Evolutionary conservation across 2,888 invertebrate genomes (phyloP).

Genomic region (Nebria brevicollis): DNA sequence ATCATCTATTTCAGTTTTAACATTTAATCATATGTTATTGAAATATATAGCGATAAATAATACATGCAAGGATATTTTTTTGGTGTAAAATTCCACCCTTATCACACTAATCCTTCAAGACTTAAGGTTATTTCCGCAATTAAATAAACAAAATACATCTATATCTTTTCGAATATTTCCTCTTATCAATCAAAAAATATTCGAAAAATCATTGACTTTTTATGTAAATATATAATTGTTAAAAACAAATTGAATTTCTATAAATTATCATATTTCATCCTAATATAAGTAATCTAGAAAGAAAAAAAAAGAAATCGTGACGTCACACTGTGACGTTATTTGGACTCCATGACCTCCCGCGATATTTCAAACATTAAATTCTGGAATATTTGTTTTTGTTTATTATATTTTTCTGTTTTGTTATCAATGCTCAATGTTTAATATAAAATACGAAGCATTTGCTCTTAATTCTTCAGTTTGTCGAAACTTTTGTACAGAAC

Average conservation of each 20-base stretch:
- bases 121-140: too few relatives aligned
- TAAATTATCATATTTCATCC: background rate
- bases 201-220: too few relatives aligned
- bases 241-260: too few relatives aligned
- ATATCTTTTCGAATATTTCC: too few relatives aligned
- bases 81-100: too few relatives aligned
- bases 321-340: conserved; percentile 7
- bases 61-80: too few relatives aligned
- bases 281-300: background rate
- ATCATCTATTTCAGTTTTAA: background rate
- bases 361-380: conserved; percentile 16
- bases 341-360: conserved; percentile 10
- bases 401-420: background rate
- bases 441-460: conserved; percentile 4
- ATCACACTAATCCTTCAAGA: too few relatives aligned
- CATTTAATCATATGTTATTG: background rate
- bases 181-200: too few relatives aligned
- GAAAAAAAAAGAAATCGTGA: background rate
- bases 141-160: too few relatives aligned
- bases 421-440: conserved; percentile 8
- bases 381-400: conserved; percentile 9
- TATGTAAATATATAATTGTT: too few relatives aligned
- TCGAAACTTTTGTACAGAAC: background rate
- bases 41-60: too few relatives aligned
- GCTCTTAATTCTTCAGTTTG: background rate